Conservation (phyloP, 2,888 invertebrate genomes). For the Erebia palarica region DNA sequence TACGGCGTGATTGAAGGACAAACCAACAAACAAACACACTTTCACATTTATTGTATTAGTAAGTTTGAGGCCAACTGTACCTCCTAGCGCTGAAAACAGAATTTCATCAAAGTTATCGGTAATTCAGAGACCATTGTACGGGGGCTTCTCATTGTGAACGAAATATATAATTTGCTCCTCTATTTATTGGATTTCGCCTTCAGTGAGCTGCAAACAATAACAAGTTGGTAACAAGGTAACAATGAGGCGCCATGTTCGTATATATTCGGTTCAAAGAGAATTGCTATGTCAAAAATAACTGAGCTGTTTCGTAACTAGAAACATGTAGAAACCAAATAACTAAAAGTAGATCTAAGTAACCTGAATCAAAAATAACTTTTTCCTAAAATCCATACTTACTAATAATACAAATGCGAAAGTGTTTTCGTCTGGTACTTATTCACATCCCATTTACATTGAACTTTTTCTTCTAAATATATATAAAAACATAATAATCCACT, state of each 20-base stretch:
- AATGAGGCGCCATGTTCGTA: constrained; percentile 26
- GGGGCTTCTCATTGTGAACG: constrained; percentile 54
- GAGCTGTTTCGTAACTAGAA: constrained; percentile 9
- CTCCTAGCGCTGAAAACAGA: constrained; percentile 46
- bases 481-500: no score
- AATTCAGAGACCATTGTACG: constrained; percentile 45
- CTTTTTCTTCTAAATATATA: no score
- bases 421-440: no score
- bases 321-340: no score
- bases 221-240: constrained; percentile 29
- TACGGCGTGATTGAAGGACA: no score
- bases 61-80: not conserved
- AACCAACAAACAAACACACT: no score
- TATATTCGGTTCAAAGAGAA: constrained; percentile 30
- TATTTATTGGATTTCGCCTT: constrained; percentile 42
- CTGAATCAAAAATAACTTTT: no score
- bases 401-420: no score
- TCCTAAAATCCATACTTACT: no score
- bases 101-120: constrained; percentile 53
- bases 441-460: no score
- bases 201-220: constrained; percentile 32
- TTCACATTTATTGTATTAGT: not conserved
- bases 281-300: constrained; percentile 19
- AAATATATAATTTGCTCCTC: constrained; percentile 43
- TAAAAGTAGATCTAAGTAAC: no score